These are phyloP conservation scores for Ophthalmotilapia sp. DNA, from an alignment of 2,113 vertebrate species.

Conservation along the genomic window DNA sequence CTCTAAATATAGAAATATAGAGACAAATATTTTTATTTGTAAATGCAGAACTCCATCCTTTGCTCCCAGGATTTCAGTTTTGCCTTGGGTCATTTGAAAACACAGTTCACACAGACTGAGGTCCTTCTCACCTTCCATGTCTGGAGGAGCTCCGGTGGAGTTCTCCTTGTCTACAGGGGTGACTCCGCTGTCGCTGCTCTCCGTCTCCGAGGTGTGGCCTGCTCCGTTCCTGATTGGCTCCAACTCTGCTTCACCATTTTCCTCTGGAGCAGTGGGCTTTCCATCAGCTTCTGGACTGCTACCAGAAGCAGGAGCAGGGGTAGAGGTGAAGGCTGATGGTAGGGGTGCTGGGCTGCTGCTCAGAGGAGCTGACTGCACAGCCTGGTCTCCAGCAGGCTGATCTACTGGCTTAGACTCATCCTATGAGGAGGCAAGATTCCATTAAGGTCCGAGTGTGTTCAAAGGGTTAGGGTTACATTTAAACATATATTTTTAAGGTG, in stretches of 20 bases:
- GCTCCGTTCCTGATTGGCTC: slow-evolving; percentile 86
- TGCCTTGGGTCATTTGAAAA: background rate
- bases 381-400: slow-evolving; percentile 68
- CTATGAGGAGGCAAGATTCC: slow-evolving; percentile 53
- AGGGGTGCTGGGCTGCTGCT: slow-evolving; percentile 59
- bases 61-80: background rate
- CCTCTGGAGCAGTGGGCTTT: slow-evolving; percentile 66
- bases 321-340: slow-evolving; percentile 16
- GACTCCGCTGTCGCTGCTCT: slow-evolving; percentile 72
- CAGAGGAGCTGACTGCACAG: slow-evolving; percentile 65
- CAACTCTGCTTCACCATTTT: slow-evolving; percentile 81
- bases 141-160: slow-evolving; percentile 58
- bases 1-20: background rate
- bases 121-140: slow-evolving; percentile 75
- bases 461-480: background rate
- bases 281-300: slow-evolving; percentile 56
- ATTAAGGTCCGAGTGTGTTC: background rate
- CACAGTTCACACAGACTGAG: background rate
- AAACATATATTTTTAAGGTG: background rate
- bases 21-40: background rate
- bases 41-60: background rate
- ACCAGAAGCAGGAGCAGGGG: background rate
- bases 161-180: slow-evolving; percentile 71
- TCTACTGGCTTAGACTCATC: slow-evolving; percentile 73
- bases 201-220: slow-evolving; percentile 78